Evolutionary conservation across 1,140 invertebrate genomes (phyloP), one percentile per base, ranked within the genome.

Genomic region (Piezodorus guildinii): DNA sequence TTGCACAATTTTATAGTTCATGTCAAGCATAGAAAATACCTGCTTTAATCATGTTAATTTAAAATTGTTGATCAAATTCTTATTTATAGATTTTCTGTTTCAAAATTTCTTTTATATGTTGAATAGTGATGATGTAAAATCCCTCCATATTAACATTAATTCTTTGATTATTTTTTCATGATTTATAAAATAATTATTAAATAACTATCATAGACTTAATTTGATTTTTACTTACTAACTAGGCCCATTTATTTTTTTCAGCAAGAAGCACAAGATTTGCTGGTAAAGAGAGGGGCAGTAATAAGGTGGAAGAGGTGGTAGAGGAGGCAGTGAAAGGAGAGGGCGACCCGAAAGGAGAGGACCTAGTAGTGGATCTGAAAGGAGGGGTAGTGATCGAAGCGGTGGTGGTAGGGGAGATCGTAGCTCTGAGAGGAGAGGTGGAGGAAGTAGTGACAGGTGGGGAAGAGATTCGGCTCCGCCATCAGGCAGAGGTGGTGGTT

Each of bases 241-340:
- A 4, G 27, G 27, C 12, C 3, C 16, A 43, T 39, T 60, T 43
- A 21, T 39, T 49, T 45, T 17, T 63, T 54, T 64, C 27, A 65
- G 63, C 63, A 3, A 46, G 63, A 30, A 65, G 58, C 34, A 60
- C 63, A n/a, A 25, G 63, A 23, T 65, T 65, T 61, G 25, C 21
- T 16, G 63, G 63, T 12, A 60, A 51, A 58, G 63, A 65, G 15
- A 30, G 63, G 15, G 58, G 58, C 2, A 25, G 19, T 3, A 63
- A 56, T 10, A 39, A 14, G 63, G 49, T 5, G 12, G 61, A n/a
- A 30, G 61, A 6, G 19, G 45, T 14, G 61, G 45, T 27, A 46
- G 44, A 52, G 25, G 52, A 58, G 63, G 63, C 10, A 54, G 52
- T 19, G 63, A 64, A n/a, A 39, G 63, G 39, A 16, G 52, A 16